These are phyloP conservation scores for Dermatemys mawii DNA, from an alignment of 2,113 vertebrate species.

Conservation along the genomic window DNA sequence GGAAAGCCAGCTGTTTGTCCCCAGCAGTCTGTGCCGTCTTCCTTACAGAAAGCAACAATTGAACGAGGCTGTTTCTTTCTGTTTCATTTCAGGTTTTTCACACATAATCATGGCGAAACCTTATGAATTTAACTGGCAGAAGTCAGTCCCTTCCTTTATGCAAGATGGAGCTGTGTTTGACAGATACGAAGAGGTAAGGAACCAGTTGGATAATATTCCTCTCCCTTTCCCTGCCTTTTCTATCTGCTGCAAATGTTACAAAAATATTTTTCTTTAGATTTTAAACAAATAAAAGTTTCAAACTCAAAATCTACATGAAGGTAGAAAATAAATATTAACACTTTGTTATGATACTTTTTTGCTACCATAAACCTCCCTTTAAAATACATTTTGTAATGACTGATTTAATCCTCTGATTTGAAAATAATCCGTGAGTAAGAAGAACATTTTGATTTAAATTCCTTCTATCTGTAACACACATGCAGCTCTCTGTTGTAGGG, in stretches of 20 bases:
- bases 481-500: conserved; percentile 29
- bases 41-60: conserved; percentile 11
- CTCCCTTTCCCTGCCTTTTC: conserved; percentile 3
- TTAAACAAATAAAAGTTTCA: conserved; percentile 2
- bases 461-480: background rate
- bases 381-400: background rate
- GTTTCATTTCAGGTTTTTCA: conserved; percentile 81
- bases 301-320: background rate
- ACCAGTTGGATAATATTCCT: background rate
- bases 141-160: conserved; percentile 92
- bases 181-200: conserved; percentile 95
- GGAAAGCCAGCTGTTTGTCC: background rate
- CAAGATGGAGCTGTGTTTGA: conserved; percentile 96
- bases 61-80: conserved; percentile 33
- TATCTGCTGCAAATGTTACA: background rate
- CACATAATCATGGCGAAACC: conserved; percentile 94
- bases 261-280: conserved; percentile 12
- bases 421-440: conserved; percentile 15
- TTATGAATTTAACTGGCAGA: conserved; percentile 99
- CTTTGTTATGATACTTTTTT: background rate
- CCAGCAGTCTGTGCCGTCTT: background rate
- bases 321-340: background rate
- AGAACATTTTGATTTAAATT: background rate
- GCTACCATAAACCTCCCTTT: background rate
- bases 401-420: conserved; percentile 34